Base-by-base conservation (phyloP, 2,888 invertebrate genomes). In the Mylabris sibirica region DNA sequence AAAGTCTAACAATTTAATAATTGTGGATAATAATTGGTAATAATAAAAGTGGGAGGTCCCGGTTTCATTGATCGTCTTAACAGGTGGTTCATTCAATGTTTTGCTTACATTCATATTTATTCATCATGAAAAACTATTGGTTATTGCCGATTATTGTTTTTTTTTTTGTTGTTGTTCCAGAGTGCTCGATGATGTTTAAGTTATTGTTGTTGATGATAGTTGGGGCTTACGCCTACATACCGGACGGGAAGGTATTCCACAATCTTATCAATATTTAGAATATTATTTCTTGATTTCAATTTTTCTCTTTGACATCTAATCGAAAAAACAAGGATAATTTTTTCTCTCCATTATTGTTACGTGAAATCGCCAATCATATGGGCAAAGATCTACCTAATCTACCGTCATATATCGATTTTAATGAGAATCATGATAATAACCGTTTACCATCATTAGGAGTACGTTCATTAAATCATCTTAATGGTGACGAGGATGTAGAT, bases 301-400 rank as follows among this genome's bases (percentile, higher is more conserved):
- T 57, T 26, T 1, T 12, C 0, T 35, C 9, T 26, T 22, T 38
- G 2, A 17, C 22, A 22, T n/a, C 1, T 11, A 4, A 53, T 26
- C 24, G 34, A 67, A 17, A 35, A 57, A 12, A 59, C 30, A 65
- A 81, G 82, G 80, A 80, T 9, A 77, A 74, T 64, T 74, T 92
- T 74, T 86, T 93, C 77, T 90, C 92, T 63, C 92, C 93, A 79
- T 89, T 90, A 68, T 86, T 94, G 71, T 87, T 95, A 68, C 91
- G 92, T 72, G 93, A 94, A 80, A 87, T 94, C 35, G 90, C 94
- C 63, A 92, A 91, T 81, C 90, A 92, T 69, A 92, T 94, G 91
- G 91, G 91, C 67, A 92, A 91, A 77, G 92, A 94, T 68, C 87
- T 93, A 77, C 88, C 87, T 70, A 91, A 92, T 66, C 88, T 88